Evolutionary conservation across 2,797 vertebrate species (phyloP).

Genomic region (Macropodus opercularis): DNA sequence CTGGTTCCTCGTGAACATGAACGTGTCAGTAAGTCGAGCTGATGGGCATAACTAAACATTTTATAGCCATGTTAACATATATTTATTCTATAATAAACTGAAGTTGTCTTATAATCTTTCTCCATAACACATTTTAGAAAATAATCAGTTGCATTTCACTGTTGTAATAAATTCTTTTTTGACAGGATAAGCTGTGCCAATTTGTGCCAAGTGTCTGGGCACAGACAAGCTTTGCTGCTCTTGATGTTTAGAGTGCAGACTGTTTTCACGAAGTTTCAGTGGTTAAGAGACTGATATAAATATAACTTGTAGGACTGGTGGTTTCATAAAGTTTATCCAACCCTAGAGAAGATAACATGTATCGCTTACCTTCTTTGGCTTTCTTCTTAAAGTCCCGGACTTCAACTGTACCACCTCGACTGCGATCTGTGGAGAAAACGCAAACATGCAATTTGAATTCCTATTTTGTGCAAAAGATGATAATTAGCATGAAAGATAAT

Average conservation of each 20-base stretch:
- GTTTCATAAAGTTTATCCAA: constrained; percentile 54
- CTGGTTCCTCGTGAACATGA: constrained; percentile 39
- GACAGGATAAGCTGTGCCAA: constrained; percentile 25
- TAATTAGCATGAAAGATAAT: constrained; percentile 43
- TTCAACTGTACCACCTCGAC: constrained; percentile 88
- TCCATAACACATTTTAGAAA: constrained; percentile 13
- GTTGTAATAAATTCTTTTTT: constrained; percentile 35
- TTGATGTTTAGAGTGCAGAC: constrained; percentile 54
- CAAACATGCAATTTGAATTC: constrained; percentile 52
- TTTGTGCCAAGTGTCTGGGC: constrained; percentile 34
- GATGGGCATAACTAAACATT: constrained; percentile 34
- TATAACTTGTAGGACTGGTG: constrained; percentile 68
- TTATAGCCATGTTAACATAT: constrained; percentile 37
- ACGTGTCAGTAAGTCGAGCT: constrained; percentile 31
- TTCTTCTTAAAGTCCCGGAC: constrained; percentile 95
- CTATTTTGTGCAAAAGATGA: constrained; percentile 42
- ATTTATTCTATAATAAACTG: constrained; percentile 36
- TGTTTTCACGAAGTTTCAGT: constrained; percentile 49
- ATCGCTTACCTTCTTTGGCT: constrained; percentile 93
- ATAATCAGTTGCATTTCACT: constrained; percentile 46
- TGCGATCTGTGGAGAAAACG: constrained; percentile 84
- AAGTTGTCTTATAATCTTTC: constrained; percentile 17
- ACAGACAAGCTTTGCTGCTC: constrained; percentile 53
- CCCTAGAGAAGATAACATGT: constrained; percentile 39
- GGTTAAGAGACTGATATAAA: constrained; percentile 57